Base-by-base conservation (phyloP, 2,113 vertebrate genomes). In the Alethe diademata region DNA sequence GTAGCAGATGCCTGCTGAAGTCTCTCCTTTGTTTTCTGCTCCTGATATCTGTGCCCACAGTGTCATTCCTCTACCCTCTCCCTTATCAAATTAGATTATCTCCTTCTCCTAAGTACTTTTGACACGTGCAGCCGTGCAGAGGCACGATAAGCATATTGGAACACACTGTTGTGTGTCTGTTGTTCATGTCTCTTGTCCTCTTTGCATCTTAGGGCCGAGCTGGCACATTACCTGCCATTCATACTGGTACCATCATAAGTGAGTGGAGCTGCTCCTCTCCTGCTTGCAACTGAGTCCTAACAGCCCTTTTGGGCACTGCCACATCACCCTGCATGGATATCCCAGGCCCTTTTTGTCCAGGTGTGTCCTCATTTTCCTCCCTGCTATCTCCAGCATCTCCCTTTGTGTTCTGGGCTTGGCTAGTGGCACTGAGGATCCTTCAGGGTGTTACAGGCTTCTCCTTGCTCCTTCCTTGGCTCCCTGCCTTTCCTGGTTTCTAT, bases 11-110 rank as follows among this genome's bases (percentile, higher is more conserved):
- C 94, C 88, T 96, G 93, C 72, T 0, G 31, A 84, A 92, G 69
- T 23, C 36, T 86, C n/a, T 92, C 74, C 93, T 95, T 93, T 97
- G 93, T 96, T 97, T 96, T 83, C 57, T 74, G 57, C 76, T 96
- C 90, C 88, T 78, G 69, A 53, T 88, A 74, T 86, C 78, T 19
- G 48, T 95, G 90, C 79, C 94, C 90, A 79, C 85, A 50, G 60
- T 94, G 93, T 74, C 90, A 70, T 54, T 90, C 75, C 90, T 90
- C 82, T 86, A 82, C 78, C 60, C 53, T 88, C 79, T 92, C 75
- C 75, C 64, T 82, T 95, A 92, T 93, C 92, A 94, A 70, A 80
- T 94, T 86, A 91, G 85, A 92, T 96, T 90, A 90, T 90, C 88
- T 83, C 51, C 51, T 79, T 33, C 91, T 66, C 4, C 3, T 67